Conservation (phyloP, 2,888 invertebrate species). For the Mycalesis mineus region DNA sequence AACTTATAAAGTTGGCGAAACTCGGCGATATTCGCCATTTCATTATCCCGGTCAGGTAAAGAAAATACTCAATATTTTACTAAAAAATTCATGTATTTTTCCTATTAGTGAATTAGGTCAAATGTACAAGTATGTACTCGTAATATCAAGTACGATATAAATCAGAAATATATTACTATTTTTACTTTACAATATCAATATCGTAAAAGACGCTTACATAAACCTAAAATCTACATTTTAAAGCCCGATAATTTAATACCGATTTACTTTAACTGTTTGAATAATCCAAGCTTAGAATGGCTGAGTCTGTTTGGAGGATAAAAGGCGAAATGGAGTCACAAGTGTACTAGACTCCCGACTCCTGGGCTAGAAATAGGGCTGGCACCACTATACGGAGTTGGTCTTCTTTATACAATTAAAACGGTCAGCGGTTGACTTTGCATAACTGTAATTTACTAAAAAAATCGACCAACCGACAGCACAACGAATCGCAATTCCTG, state of each 20-base stretch:
- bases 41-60: constrained; percentile 57
- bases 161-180: no score
- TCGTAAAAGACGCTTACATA: not conserved
- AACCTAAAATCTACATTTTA: not conserved
- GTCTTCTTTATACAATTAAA: no score
- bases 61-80: not conserved
- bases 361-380: not conserved
- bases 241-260: not conserved
- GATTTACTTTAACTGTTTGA: not conserved
- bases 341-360: constrained; percentile 1
- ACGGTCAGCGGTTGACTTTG: no score
- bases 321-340: constrained; percentile 3
- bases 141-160: no score
- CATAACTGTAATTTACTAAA: no score
- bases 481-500: no score
- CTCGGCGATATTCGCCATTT: constrained; percentile 59
- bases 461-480: no score
- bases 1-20: constrained; percentile 39
- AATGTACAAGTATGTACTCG: no score
- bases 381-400: not conserved
- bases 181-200: no score
- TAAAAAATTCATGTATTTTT: no score
- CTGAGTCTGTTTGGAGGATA: not conserved
- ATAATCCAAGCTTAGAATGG: constrained; percentile 1
- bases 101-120: no score